Percentiles rank a stretch among this genome's conserved stretches.
These are phyloP conservation scores for Ormyrus rosae DNA, from an alignment of 2,888 invertebrate genomes.

Conservation along the genomic window DNA sequence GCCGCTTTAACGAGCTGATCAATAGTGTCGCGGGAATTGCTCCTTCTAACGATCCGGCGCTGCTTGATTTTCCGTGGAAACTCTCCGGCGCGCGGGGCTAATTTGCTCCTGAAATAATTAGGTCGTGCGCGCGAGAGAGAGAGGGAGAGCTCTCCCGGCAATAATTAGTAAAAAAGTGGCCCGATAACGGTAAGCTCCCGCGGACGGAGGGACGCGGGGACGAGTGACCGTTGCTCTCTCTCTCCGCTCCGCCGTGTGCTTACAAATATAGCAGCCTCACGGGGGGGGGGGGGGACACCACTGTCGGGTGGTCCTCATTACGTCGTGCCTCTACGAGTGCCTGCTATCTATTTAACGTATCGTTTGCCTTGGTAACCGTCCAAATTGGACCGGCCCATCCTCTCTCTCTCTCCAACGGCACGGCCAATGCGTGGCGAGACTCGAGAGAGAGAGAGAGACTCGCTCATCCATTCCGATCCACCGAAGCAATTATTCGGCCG, in stretches of 20 bases:
- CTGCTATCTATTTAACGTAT: conserved; percentile 76
- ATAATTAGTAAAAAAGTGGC: not conserved
- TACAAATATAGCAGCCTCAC: conserved; percentile 48
- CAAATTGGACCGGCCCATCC: conserved; percentile 72
- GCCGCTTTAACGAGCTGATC: too few relatives aligned
- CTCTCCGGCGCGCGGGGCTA: not conserved
- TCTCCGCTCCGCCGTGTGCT: not conserved
- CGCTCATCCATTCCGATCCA: conserved; percentile 44
- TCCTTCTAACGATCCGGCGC: too few relatives aligned
- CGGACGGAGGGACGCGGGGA: conserved; percentile 4
- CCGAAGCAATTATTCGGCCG: conserved; percentile 52
- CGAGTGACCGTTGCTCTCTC: conserved; percentile 1
- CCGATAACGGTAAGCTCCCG: not conserved
- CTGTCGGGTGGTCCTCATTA: conserved; percentile 76
- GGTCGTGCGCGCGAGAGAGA: not conserved
- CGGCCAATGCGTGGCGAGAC: too few relatives aligned
- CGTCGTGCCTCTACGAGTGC: conserved; percentile 61
- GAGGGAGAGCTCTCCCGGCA: too few relatives aligned
- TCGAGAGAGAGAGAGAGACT: conserved; percentile 46
- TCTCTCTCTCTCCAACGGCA: conserved; percentile 24
- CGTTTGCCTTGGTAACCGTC: conserved; percentile 76
- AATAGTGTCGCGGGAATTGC: too few relatives aligned
- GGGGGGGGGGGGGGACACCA: not conserved
- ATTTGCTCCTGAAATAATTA: conserved; percentile 31
- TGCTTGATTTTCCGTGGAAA: too few relatives aligned